Percentiles rank a stretch among this genome's conserved stretches.
Conservation (phyloP, 2,797 vertebrate genomes). For the Sebastes umbrosus region DNA sequence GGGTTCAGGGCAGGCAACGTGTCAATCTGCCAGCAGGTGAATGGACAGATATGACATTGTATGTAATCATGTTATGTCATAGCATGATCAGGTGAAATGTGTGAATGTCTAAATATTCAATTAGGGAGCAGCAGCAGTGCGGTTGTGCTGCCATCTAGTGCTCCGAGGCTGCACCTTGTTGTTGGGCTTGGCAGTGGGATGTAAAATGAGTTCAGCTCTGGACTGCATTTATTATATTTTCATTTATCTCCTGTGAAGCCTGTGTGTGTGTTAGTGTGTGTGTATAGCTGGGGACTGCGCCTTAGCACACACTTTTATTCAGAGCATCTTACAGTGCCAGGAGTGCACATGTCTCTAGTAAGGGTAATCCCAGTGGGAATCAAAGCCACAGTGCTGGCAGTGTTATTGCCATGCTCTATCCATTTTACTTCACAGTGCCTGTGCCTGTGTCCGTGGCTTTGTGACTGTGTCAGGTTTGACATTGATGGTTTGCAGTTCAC, state of each 20-base stretch:
- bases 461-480: background rate
- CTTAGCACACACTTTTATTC: constrained; percentile 27
- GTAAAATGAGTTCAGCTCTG: constrained; percentile 29
- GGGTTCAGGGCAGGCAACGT: constrained; percentile 38
- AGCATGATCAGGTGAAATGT: constrained; percentile 35
- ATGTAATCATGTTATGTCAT: constrained; percentile 59
- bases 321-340: constrained; percentile 26
- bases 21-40: constrained; percentile 50
- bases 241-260: constrained; percentile 31
- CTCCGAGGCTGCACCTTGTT: background rate
- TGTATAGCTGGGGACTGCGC: constrained; percentile 2
- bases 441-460: background rate
- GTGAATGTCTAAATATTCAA: constrained; percentile 33
- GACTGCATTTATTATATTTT: constrained; percentile 45
- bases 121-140: constrained; percentile 19
- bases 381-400: constrained; percentile 36
- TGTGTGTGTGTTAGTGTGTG: constrained; percentile 3
- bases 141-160: constrained; percentile 77
- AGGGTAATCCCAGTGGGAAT: constrained; percentile 49
- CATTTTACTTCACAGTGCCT: constrained; percentile 27
- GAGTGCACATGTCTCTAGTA: constrained; percentile 37
- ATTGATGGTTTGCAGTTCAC: background rate
- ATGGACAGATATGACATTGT: constrained; percentile 45
- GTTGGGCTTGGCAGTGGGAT: background rate
- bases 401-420: constrained; percentile 15